phyloP scores from a whole-genome alignment of 2,888 invertebrate genomes.

The Andrena praecox region DNA sequence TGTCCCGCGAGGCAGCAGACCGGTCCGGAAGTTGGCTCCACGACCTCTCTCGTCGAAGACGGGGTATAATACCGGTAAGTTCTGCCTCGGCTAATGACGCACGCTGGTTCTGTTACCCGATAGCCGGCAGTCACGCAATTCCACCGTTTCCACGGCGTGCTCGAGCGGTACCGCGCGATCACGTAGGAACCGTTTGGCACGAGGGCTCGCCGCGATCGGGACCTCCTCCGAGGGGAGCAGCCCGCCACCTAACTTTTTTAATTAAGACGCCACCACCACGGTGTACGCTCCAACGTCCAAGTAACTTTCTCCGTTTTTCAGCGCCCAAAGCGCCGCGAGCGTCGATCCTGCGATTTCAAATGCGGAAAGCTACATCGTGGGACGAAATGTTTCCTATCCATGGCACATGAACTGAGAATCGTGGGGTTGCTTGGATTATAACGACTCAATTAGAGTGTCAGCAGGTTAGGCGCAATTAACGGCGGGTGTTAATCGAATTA shows the following conservation, averaged over 20 bases:
- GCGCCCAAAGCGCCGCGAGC: not conserved
- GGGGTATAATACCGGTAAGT: constrained; percentile 58
- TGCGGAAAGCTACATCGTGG: not conserved
- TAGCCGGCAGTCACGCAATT: constrained; percentile 69
- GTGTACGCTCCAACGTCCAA: not conserved
- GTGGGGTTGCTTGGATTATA: not conserved
- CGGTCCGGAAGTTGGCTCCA: constrained; percentile 58
- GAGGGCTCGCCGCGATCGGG: constrained; percentile 20
- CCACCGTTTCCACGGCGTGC: constrained; percentile 53
- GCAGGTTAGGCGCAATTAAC: constrained; percentile 16
- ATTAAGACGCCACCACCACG: constrained; percentile 43
- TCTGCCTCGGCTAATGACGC: constrained; percentile 61
- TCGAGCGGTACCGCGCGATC: constrained; percentile 19
- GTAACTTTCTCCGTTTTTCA: not conserved
- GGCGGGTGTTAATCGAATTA: constrained; percentile 39
- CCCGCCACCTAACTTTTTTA: constrained; percentile 51
- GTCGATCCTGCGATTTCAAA: not conserved
- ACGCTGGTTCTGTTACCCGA: constrained; percentile 59
- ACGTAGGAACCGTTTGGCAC: constrained; percentile 49
- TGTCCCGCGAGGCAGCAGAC: constrained; percentile 33
- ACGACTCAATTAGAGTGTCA: constrained; percentile 31
- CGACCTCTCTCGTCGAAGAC: constrained; percentile 55
- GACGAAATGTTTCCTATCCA: not conserved
- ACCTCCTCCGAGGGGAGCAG: not conserved
- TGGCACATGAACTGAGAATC: not conserved